These are phyloP conservation scores for Caenorhabditis panamensis DNA, from an alignment of 2,888 invertebrate species.

Conservation along the genomic window DNA sequence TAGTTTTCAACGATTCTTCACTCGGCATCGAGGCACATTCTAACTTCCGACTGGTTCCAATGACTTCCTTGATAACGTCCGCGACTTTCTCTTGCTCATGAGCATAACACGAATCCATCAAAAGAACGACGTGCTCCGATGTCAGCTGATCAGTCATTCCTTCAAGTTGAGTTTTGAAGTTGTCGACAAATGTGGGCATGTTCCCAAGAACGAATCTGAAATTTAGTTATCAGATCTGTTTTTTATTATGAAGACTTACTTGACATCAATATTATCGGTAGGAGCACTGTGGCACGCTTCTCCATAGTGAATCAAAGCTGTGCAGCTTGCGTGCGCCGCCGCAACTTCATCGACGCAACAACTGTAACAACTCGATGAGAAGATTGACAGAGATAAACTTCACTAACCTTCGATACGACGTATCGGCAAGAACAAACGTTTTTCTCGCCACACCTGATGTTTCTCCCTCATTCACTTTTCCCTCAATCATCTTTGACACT, in stretches of 20 bases:
- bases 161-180: conserved; percentile 16
- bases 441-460: conserved; percentile 44
- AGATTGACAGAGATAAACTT: background rate
- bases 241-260: conserved; percentile 69
- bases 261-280: conserved; percentile 87
- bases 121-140: conserved; percentile 41
- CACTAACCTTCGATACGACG: conserved; percentile 75
- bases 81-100: conserved; percentile 32
- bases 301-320: conserved; percentile 93
- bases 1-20: conserved; percentile 3
- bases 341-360: conserved; percentile 93
- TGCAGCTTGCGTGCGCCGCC: conserved; percentile 90
- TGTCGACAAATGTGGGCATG: conserved; percentile 32
- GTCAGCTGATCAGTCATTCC: conserved; percentile 8
- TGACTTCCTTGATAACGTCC: conserved; percentile 2
- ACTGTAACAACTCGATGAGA: conserved; percentile 83
- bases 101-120: conserved; percentile 60
- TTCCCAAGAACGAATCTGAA: conserved; percentile 69
- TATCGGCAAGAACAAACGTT: conserved; percentile 78
- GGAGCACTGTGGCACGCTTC: conserved; percentile 89
- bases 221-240: background rate
- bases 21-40: conserved; percentile 24
- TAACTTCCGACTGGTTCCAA: conserved; percentile 3
- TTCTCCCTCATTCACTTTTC: background rate
- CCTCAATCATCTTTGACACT: conserved; percentile 55